Base-by-base conservation (phyloP, 2,113 vertebrate species). In the Cardinalis cardinalis region DNA sequence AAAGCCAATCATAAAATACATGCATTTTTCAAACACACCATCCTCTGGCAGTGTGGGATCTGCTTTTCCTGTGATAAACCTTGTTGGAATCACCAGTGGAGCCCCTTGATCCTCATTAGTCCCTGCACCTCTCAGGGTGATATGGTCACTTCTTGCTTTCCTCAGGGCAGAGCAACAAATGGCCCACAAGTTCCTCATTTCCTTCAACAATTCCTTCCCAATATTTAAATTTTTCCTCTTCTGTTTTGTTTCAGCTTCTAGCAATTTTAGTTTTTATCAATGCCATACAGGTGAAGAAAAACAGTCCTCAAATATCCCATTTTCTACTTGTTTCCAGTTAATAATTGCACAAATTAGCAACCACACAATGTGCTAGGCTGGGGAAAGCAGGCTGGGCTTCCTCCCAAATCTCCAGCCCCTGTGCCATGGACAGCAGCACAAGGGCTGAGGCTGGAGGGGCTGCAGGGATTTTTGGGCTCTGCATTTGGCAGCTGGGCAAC, bases 351-450 rank as follows among this genome's bases (percentile, higher is more conserved):
- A 34, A 80, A 91, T 93, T 59, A 82, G 60, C 29, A 46, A 12
- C 34, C 29, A 9, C 28, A 6, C 14, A 10, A 7, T 1, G 28
- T 25, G 14, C 21, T 14, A 1, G 55, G 21, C 18, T 0, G 0
- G 13, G 59, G 46, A 25, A 48, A 25, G 21, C 4, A 20, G 40
- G 25, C 32, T 76, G 59, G 55, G 59, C 41, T 60, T 76, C 46
- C 13, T 79, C 55, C n/a, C 24, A 44, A 0, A 48, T 2, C 49
- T 43, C 4, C 2, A 36, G 0, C 5, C 4, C 12, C 1, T 1
- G 2, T 58, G 40, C 79, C 10, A 0, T 6, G 9, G 52, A 5
- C 10, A 32, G 46, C 53, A 40, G 58, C 34, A 9, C 32, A 0
- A 17, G 49, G 55, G 41, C 72, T 43, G 63, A 16, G 56, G 56